These are phyloP conservation scores for Caranx ignobilis DNA, from an alignment of 2,113 vertebrate genomes.

Conservation along the genomic window DNA sequence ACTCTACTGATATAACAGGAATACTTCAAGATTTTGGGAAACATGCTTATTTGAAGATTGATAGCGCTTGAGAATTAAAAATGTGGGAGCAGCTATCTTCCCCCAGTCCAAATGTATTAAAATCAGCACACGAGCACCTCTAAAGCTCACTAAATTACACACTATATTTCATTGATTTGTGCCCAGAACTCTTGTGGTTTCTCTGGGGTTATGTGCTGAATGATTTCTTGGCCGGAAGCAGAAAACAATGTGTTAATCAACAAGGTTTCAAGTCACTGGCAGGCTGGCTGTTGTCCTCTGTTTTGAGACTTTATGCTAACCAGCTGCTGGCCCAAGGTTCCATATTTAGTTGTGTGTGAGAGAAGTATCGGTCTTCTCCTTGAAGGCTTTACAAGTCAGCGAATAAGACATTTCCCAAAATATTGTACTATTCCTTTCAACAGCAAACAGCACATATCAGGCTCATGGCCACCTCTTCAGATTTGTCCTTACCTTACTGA, in stretches of 20 bases:
- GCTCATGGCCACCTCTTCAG: neutral
- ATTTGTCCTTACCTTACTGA: conserved; percentile 21
- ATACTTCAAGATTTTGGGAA: conserved; percentile 5
- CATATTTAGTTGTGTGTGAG: neutral
- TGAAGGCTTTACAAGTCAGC: neutral
- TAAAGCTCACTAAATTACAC: neutral
- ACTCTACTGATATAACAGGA: neutral
- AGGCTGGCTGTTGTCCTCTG: neutral
- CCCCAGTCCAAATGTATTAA: neutral
- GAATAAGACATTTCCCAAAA: neutral
- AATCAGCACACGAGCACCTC: neutral
- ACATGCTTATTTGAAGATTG: conserved; percentile 1
- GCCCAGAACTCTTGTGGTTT: neutral
- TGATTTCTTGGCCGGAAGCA: neutral
- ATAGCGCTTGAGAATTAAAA: conserved; percentile 4
- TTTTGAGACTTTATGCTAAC: neutral
- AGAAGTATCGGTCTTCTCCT: neutral
- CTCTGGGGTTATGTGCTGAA: neutral
- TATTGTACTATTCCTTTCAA: neutral
- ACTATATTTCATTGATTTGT: neutral
- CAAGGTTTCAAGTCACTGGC: neutral
- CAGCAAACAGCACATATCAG: neutral
- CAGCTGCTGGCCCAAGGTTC: neutral
- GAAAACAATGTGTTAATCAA: neutral
- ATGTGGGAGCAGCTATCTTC: neutral